Evolutionary conservation across 1,140 invertebrate genomes (phyloP).

Genomic region (Tigriopus japonicus): DNA sequence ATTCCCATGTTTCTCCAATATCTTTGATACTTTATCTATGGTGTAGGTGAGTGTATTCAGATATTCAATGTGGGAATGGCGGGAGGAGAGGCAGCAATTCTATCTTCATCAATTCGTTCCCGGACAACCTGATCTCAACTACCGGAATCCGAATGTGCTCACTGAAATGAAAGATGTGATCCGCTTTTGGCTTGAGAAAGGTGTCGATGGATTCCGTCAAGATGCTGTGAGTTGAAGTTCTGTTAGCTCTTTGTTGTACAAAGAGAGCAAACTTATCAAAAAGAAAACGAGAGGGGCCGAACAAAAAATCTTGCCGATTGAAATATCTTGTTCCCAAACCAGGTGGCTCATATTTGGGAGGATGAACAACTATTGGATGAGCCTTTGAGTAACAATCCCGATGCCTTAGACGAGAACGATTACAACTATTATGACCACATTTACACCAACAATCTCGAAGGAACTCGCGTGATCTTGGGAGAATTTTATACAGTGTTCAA

Average conservation of each 20-base stretch:
- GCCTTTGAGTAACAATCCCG: slow-evolving; percentile 13
- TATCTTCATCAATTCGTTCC: slow-evolving; percentile 49
- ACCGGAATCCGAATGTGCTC: slow-evolving; percentile 36
- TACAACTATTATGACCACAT: not conserved
- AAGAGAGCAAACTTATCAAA: too few relatives aligned
- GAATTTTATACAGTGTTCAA: not conserved
- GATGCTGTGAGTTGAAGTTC: slow-evolving; percentile 33
- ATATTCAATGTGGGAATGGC: slow-evolving; percentile 48
- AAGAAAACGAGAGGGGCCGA: too few relatives aligned
- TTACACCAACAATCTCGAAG: not conserved
- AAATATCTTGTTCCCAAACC: too few relatives aligned
- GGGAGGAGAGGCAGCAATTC: slow-evolving; percentile 40
- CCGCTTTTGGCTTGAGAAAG: slow-evolving; percentile 50
- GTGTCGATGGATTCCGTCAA: slow-evolving; percentile 54
- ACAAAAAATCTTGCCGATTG: too few relatives aligned
- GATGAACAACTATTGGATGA: slow-evolving; percentile 24
- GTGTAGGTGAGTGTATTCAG: slow-evolving; percentile 33
- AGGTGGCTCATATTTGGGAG: slow-evolving; percentile 38
- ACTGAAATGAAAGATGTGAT: slow-evolving; percentile 47
- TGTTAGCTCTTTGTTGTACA: too few relatives aligned
- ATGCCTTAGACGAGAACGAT: not conserved
- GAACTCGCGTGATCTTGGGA: not conserved
- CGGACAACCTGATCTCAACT: slow-evolving; percentile 54
- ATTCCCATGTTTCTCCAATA: too few relatives aligned
- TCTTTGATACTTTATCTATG: too few relatives aligned